Evolutionary conservation across 2,797 vertebrate species (phyloP), one percentile per base, ranked within the genome.

Genomic region (Myotis daubentonii): DNA sequence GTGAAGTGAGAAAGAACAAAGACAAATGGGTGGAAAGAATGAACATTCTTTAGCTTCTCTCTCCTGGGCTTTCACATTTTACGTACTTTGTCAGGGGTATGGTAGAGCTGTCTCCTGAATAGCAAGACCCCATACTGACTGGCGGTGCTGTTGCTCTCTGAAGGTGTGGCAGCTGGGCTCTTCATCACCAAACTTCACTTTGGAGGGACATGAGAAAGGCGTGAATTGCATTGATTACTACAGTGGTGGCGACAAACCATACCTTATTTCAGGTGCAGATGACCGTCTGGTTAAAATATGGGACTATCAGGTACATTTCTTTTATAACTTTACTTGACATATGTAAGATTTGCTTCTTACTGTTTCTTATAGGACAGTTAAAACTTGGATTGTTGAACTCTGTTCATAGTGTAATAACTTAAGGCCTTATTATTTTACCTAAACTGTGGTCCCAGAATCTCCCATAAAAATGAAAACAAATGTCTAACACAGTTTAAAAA

Each of bases 151-250:
- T 88, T 71, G n/a, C n/a, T 84, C n/a, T 91, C 95, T 94, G 62
- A 92, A 99, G 99, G 99, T 99, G 17, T 99, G 99, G 99, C 99
- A 99, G 97, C 98, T 99, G 51, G 99, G 99, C 36, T 99, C 99
- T 11, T 99, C 99, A 0, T 99, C 99, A 93, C 99, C 99, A 68
- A 99, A 99, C 98, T 99, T 99, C 96, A 99, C 99, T 72, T 98
- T 99, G 98, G 99, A 99, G 95, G 99, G 99, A 71, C 99, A 99
- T 0, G 99, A 99, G 97, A 99, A 99, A 95, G 99, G 99, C 3
- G 99, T 99, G 33, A 99, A 99, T 97, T 99, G 99, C 97, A 99
- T 99, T 38, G 99, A 99, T 97, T 99, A 99, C 91, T 99, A 99
- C 98, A 99, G 99, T 44, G 99, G 99, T 92, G 99, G 99, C 49